These are phyloP conservation scores for Agelas oroides DNA, from an alignment of 37 sponge, comb jelly and placozoan species.

Conservation along the genomic window DNA sequence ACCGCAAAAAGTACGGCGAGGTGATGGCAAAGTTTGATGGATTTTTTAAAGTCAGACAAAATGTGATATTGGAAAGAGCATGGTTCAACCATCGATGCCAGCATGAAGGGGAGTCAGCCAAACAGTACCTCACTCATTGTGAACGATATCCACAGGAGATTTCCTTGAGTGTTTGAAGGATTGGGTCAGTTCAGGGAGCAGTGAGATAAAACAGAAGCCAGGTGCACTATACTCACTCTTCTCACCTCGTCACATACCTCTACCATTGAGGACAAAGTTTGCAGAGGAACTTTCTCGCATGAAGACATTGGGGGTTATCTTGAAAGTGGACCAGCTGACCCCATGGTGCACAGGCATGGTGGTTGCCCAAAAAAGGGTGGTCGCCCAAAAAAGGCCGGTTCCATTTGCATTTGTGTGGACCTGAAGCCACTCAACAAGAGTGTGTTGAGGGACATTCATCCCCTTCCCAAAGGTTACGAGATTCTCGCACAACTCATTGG, in stretches of 20 bases:
- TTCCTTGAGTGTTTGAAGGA: too few relatives aligned
- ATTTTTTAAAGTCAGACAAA: too few relatives aligned
- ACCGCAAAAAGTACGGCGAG: too few relatives aligned
- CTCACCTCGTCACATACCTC: conserved; percentile 4
- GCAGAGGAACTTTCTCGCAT: conserved; percentile 17
- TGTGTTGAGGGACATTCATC: conserved; percentile 2
- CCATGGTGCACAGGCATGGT: conserved; percentile 45
- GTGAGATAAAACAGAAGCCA: conserved; percentile 14
- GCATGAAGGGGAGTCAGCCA: too few relatives aligned
- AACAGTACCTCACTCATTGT: too few relatives aligned
- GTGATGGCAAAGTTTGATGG: too few relatives aligned
- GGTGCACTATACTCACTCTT: conserved; percentile 34
- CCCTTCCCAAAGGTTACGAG: conserved; percentile 6
- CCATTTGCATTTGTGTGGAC: conserved; percentile 17
- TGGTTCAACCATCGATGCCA: too few relatives aligned
- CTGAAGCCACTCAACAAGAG: conserved; percentile 7
- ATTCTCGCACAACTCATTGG: conserved; percentile 13
- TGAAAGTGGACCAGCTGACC: conserved; percentile 14
- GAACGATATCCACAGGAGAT: too few relatives aligned
- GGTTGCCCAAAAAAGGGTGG: conserved; percentile 14
- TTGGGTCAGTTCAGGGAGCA: not conserved
- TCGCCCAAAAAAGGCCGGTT: conserved; percentile 3
- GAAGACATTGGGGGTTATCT: conserved; percentile 6
- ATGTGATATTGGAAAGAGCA: too few relatives aligned
- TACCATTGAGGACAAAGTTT: conserved; percentile 12